Percentiles rank a stretch among this genome's conserved stretches.
phyloP scores from a whole-genome alignment of 23 tunicate species.

The Styela clava region DNA sequence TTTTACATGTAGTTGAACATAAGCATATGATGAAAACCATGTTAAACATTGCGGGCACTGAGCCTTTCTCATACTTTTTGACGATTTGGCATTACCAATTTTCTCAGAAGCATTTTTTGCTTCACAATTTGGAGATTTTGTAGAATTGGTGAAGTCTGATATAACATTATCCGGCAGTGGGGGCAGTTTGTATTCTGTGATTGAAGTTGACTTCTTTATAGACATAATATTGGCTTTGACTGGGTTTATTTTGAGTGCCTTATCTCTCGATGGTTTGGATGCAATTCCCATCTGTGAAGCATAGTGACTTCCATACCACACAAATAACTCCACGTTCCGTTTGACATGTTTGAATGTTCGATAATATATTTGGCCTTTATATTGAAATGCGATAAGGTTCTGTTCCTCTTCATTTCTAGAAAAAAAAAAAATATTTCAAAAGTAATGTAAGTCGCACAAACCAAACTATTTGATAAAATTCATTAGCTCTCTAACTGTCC shows the following conservation, averaged over 20 bases:
- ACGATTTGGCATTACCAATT: neutral
- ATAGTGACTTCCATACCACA: conserved; percentile 78
- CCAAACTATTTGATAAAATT: too few relatives aligned
- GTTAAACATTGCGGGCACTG: conserved; percentile 44
- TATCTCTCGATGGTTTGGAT: neutral
- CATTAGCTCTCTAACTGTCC: too few relatives aligned
- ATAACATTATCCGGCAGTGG: too few relatives aligned
- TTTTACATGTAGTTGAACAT: conserved; percentile 33
- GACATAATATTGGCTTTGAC: neutral
- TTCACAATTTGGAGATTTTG: neutral
- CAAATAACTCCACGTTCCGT: conserved; percentile 54
- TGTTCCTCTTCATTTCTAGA: conserved; percentile 67
- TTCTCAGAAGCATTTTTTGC: neutral
- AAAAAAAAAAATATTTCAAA: conserved; percentile 4
- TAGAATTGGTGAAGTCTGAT: neutral
- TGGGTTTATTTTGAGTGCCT: neutral
- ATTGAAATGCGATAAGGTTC: conserved; percentile 65
- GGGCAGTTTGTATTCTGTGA: too few relatives aligned
- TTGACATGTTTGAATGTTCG: conserved; percentile 49
- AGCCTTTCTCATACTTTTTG: neutral
- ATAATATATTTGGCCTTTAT: conserved; percentile 66
- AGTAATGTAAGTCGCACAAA: neutral
- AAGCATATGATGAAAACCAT: neutral
- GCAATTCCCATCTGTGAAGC: conserved; percentile 68
- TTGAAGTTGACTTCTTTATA: neutral